A percentile compares a stretch with the other conserved stretches of the same genome.
phyloP scores from a whole-genome alignment of 2,888 invertebrate genomes.

The Coecobrya sp. region DNA sequence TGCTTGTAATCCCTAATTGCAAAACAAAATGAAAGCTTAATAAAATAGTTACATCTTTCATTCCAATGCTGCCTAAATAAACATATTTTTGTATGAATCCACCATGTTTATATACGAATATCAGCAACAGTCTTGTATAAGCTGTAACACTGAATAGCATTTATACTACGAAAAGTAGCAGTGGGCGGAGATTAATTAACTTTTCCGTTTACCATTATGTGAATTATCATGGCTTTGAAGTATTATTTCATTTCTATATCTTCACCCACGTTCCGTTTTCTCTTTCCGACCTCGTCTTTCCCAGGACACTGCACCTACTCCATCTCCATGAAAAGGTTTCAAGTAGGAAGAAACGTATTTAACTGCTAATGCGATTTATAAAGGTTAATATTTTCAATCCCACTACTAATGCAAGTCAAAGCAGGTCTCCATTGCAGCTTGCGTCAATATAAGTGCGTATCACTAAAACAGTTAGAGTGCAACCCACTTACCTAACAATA shows the following conservation, averaged over 20 bases:
- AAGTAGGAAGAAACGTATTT: not conserved
- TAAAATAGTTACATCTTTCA: not conserved
- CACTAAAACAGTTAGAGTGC: not conserved
- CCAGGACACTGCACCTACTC: not conserved
- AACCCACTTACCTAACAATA: not conserved
- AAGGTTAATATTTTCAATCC: not conserved
- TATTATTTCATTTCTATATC: not conserved
- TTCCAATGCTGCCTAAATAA: not conserved
- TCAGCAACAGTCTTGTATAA: no score
- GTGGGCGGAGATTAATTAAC: not conserved
- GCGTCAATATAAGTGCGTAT: not conserved
- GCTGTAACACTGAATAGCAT: no score
- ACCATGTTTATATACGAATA: not conserved
- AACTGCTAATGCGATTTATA: not conserved
- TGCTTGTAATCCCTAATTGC: slow-evolving; percentile 21
- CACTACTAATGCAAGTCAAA: not conserved
- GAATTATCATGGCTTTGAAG: not conserved
- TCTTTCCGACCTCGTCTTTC: not conserved
- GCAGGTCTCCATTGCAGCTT: not conserved
- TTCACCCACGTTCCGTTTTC: not conserved
- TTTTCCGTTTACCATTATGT: not conserved
- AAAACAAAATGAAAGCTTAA: not conserved
- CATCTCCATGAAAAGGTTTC: not conserved
- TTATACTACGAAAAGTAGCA: not conserved
- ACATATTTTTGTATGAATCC: not conserved